Conservation (phyloP, 2,797 vertebrate genomes). For the Syngnathus acus region DNA sequence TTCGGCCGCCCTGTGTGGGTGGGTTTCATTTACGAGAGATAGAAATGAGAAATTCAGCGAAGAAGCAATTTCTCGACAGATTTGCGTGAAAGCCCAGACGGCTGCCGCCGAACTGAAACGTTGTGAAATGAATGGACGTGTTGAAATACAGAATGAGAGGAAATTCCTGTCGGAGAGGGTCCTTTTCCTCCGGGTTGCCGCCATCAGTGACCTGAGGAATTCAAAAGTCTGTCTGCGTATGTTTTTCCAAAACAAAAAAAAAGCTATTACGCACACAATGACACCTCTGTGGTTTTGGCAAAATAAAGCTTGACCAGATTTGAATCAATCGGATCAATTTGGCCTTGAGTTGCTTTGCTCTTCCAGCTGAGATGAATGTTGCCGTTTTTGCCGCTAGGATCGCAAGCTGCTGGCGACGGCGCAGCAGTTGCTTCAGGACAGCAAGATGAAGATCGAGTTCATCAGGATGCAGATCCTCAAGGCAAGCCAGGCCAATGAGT, state of each 20-base stretch:
- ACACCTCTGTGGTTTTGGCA: slow-evolving; percentile 38
- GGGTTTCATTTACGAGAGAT: slow-evolving; percentile 12
- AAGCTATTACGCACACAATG: slow-evolving; percentile 32
- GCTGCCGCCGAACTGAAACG: no score
- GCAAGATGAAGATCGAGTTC: slow-evolving; percentile 98
- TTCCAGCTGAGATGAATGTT: not conserved
- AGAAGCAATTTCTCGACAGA: not conserved
- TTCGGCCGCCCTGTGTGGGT: slow-evolving; percentile 22
- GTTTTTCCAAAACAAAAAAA: not conserved
- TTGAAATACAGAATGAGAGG: slow-evolving; percentile 34
- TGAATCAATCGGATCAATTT: not conserved
- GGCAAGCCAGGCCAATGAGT: slow-evolving; percentile 88
- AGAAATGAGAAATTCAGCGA: not conserved
- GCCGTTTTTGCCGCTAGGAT: slow-evolving; percentile 70
- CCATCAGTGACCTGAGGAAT: slow-evolving; percentile 49
- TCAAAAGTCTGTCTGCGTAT: slow-evolving; percentile 38
- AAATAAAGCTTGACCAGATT: slow-evolving; percentile 9
- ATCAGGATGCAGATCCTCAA: slow-evolving; percentile 99
- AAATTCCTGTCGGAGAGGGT: slow-evolving; percentile 65
- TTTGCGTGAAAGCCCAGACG: not conserved
- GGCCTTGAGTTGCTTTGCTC: not conserved
- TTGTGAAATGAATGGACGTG: no score
- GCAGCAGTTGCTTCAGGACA: slow-evolving; percentile 98
- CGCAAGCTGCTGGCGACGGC: slow-evolving; percentile 92
- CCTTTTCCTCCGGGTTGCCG: slow-evolving; percentile 52